Percentiles rank a stretch among this genome's conserved stretches.
Evolutionary conservation across 2,888 invertebrate genomes (phyloP).

Genomic region (Zaprionus bogoriensis): DNA sequence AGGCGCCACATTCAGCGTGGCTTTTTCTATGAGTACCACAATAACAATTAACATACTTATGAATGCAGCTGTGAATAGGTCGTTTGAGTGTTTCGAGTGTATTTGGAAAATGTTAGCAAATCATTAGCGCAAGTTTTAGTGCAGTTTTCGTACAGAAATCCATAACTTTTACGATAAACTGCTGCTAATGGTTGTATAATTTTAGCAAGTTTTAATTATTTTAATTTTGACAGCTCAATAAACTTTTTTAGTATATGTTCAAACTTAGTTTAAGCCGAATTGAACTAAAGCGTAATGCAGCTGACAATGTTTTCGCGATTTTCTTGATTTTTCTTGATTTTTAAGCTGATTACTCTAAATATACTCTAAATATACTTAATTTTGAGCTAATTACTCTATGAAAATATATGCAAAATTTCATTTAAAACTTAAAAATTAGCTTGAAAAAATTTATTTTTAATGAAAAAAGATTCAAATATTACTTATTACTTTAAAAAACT

Average conservation of each 20-base stretch:
- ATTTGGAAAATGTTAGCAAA: conserved; percentile 6
- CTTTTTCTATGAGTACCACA: background rate
- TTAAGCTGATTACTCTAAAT: background rate
- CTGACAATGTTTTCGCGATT: no score
- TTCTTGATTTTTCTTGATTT: background rate
- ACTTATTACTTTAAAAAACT: no score
- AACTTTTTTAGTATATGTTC: background rate
- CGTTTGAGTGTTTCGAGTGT: background rate
- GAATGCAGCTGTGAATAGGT: conserved; percentile 21
- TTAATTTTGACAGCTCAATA: background rate
- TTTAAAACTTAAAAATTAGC: no score
- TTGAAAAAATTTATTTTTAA: no score
- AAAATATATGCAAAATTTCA: no score
- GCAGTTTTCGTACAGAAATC: background rate
- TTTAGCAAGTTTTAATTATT: background rate
- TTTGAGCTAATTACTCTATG: background rate
- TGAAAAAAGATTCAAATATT: no score
- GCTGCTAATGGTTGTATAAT: background rate
- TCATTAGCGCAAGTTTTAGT: background rate
- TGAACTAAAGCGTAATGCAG: background rate
- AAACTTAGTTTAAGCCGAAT: background rate
- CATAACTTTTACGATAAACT: background rate
- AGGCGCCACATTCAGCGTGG: conserved; percentile 44
- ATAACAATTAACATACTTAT: conserved; percentile 11
- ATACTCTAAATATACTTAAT: no score